A percentile compares a stretch with the other conserved stretches of the same genome.
Conservation (phyloP, 2,113 vertebrate genomes). For the Reinhardtius hippoglossoides region DNA sequence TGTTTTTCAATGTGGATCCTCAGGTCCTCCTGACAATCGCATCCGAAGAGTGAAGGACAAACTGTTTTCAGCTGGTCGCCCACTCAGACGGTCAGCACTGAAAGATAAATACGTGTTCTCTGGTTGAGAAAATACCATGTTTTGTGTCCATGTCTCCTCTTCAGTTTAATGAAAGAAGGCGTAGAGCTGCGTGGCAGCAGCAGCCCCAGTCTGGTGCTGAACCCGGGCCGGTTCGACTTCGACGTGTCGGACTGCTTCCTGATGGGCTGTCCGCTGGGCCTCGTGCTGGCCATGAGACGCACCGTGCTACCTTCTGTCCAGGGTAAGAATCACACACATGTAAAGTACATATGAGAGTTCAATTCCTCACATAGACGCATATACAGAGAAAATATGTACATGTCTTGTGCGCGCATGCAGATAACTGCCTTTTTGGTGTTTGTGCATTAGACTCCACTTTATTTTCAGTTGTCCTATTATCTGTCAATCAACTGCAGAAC, state of each 20-base stretch:
- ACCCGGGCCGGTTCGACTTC: conserved; percentile 91
- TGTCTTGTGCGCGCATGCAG: background rate
- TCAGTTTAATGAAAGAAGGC: conserved; percentile 88
- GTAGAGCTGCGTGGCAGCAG: conserved; percentile 79
- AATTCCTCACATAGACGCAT: background rate
- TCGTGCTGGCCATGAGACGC: conserved; percentile 96
- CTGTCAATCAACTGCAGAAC: too few relatives aligned
- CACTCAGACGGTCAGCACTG: background rate
- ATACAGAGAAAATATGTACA: background rate
- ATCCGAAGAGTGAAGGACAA: background rate
- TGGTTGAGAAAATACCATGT: background rate
- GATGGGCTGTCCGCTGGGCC: conserved; percentile 92
- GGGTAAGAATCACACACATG: conserved; percentile 77
- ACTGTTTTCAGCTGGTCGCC: background rate
- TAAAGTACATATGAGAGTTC: background rate
- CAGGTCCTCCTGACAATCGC: background rate
- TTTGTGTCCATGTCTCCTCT: conserved; percentile 31
- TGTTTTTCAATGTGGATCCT: background rate
- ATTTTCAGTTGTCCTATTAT: too few relatives aligned
- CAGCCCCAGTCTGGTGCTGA: conserved; percentile 83
- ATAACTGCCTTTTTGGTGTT: background rate
- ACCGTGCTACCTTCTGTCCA: conserved; percentile 92
- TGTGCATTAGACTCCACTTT: too few relatives aligned
- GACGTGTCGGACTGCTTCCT: conserved; percentile 97
- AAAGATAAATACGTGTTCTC: background rate